These are phyloP conservation scores for Thaumetopoea pityocampa DNA, from an alignment of 1,140 invertebrate genomes.

Conservation along the genomic window DNA sequence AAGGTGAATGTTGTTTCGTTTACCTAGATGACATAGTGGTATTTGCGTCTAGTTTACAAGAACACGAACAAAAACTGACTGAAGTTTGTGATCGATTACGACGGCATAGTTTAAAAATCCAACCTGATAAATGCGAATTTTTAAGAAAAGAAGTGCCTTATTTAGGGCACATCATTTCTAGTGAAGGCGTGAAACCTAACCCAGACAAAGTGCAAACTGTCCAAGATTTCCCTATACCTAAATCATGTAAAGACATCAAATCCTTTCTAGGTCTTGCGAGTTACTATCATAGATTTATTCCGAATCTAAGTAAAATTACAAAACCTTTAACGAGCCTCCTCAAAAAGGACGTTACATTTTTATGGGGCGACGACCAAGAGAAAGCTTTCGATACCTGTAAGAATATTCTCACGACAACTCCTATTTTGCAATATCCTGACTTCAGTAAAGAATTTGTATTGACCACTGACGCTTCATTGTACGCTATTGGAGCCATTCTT, in stretches of 20 bases:
- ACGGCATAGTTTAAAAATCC: conserved; percentile 55
- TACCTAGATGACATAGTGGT: conserved; percentile 51
- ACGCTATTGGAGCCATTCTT: conserved; percentile 39
- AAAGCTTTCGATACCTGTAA: conserved; percentile 36
- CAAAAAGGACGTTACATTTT: conserved; percentile 33
- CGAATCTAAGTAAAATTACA: conserved; percentile 31
- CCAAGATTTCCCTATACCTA: conserved; percentile 27
- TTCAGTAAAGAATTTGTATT: conserved; percentile 43
- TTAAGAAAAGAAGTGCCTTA: conserved; percentile 56
- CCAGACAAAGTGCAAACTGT: conserved; percentile 23
- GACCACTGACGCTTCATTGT: conserved; percentile 48
- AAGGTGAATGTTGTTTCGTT: conserved; percentile 35
- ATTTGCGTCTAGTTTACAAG: conserved; percentile 33
- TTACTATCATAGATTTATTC: conserved; percentile 22
- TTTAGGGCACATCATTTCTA: conserved; percentile 44
- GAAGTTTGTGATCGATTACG: conserved; percentile 51
- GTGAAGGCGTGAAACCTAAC: conserved; percentile 30
- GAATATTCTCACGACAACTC: conserved; percentile 35
- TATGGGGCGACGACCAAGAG: conserved; percentile 30
- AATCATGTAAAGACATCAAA: conserved; percentile 26
- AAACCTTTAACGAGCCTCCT: conserved; percentile 35
- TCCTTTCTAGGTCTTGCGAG: too few relatives aligned
- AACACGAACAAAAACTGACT: conserved; percentile 53
- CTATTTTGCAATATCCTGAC: conserved; percentile 44
- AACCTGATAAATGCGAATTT: conserved; percentile 72